Percentiles rank a stretch among this genome's conserved stretches.
These are phyloP conservation scores for Amniataba percoides DNA, from an alignment of 2,797 vertebrate species.

Conservation along the genomic window DNA sequence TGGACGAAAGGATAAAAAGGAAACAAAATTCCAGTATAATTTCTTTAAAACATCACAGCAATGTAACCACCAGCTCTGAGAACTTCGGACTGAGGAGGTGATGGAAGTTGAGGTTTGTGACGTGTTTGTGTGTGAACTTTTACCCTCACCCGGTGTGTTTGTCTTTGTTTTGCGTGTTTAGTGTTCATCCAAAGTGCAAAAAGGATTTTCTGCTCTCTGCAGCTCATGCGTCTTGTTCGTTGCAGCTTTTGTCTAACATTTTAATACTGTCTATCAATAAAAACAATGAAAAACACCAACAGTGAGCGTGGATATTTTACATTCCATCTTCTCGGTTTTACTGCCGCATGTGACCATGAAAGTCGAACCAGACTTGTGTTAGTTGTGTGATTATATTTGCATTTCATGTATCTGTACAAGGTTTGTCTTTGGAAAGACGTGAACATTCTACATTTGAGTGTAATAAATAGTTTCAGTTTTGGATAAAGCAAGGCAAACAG, in stretches of 20 bases:
- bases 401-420: conserved; percentile 42
- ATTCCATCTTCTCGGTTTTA: conserved; percentile 49
- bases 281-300: conserved; percentile 55
- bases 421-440: conserved; percentile 56
- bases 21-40: conserved; percentile 58
- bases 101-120: conserved; percentile 54
- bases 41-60: conserved; percentile 54
- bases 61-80: conserved; percentile 44
- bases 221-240: conserved; percentile 59
- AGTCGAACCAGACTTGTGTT: conserved; percentile 21
- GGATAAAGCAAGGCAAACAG: conserved; percentile 65
- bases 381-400: conserved; percentile 33
- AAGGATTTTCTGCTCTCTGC: conserved; percentile 50
- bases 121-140: conserved; percentile 30
- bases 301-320: conserved; percentile 54
- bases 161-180: conserved; percentile 32
- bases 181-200: conserved; percentile 72
- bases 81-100: conserved; percentile 54
- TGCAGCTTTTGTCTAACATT: conserved; percentile 35
- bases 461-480: conserved; percentile 53
- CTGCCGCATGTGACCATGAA: conserved; percentile 12
- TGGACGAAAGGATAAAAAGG: conserved; percentile 45
- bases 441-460: conserved; percentile 66
- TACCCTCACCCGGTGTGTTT: conserved; percentile 12
- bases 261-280: conserved; percentile 53